Evolutionary conservation across 2,888 invertebrate genomes (phyloP).

Genomic region (Eulithis prunata): DNA sequence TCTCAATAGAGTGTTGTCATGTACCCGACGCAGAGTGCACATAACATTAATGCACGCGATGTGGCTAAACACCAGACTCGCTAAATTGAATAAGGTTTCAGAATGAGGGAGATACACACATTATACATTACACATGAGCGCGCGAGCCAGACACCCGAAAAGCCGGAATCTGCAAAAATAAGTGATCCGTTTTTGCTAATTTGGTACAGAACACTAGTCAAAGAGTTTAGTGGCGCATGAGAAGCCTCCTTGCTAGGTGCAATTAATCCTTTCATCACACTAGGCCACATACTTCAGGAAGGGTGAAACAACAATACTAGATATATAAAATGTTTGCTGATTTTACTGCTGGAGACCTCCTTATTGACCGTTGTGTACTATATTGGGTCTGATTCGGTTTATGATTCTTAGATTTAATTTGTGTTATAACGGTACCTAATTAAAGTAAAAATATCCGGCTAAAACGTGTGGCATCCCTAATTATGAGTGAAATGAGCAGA

Average conservation of each 20-base stretch:
- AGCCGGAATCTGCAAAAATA: constrained; percentile 10
- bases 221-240: neutral
- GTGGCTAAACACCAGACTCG: constrained; percentile 16
- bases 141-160: constrained; percentile 1
- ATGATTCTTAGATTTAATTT: too few species aligned
- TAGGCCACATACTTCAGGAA: neutral
- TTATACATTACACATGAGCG: neutral
- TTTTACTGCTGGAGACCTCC: too few species aligned
- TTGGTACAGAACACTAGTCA: constrained; percentile 1
- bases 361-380: too few species aligned
- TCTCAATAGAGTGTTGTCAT: constrained; percentile 3
- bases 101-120: constrained; percentile 1
- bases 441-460: constrained; percentile 9
- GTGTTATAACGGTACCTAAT: too few species aligned
- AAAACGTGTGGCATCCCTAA: constrained; percentile 4
- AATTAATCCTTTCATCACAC: neutral
- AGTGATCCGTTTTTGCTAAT: neutral
- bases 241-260: neutral
- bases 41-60: constrained; percentile 21
- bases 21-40: constrained; percentile 15
- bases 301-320: too few species aligned
- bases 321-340: too few species aligned
- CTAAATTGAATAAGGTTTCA: constrained; percentile 21
- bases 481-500: constrained; percentile 27
- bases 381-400: too few species aligned